Evolutionary conservation across 2,888 invertebrate genomes (phyloP).

Genomic region (Balanococcus diminutus): DNA sequence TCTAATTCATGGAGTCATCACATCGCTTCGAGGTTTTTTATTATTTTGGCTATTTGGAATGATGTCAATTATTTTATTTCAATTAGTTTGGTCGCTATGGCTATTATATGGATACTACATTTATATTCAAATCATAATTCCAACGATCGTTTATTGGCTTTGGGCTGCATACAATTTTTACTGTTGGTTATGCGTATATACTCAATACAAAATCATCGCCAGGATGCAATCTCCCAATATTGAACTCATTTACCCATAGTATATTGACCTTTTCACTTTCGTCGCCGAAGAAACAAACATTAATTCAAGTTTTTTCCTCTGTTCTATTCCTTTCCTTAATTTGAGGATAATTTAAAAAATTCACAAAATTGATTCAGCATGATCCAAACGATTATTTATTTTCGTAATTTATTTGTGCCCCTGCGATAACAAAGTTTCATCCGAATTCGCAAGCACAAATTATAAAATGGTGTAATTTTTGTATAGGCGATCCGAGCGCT

Average conservation of each 20-base stretch:
- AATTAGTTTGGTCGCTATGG: conserved; percentile 82
- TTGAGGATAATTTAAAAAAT: too few relatives aligned
- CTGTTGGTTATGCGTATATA: conserved; percentile 84
- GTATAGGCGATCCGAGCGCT: too few relatives aligned
- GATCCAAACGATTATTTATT: too few relatives aligned
- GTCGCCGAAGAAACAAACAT: too few relatives aligned
- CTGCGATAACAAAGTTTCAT: neutral
- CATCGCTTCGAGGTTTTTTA: conserved; percentile 78
- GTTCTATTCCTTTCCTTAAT: too few relatives aligned
- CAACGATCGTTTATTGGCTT: conserved; percentile 75
- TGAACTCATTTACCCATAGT: conserved; percentile 73
- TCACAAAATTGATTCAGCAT: too few relatives aligned
- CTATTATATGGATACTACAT: conserved; percentile 87
- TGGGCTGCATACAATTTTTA: conserved; percentile 89
- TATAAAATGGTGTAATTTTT: neutral
- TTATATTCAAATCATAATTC: conserved; percentile 80
- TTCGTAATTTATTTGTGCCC: too few relatives aligned
- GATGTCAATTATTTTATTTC: conserved; percentile 74
- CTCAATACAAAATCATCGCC: conserved; percentile 81
- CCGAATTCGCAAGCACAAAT: neutral
- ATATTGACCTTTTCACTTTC: neutral
- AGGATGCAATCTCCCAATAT: conserved; percentile 86
- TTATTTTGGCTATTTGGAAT: conserved; percentile 79
- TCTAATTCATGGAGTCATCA: conserved; percentile 70
- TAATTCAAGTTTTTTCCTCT: too few relatives aligned